A percentile compares a stretch with the other conserved stretches of the same genome.
Conservation (phyloP, 1,140 invertebrate genomes). For the Leucophenga varia region DNA sequence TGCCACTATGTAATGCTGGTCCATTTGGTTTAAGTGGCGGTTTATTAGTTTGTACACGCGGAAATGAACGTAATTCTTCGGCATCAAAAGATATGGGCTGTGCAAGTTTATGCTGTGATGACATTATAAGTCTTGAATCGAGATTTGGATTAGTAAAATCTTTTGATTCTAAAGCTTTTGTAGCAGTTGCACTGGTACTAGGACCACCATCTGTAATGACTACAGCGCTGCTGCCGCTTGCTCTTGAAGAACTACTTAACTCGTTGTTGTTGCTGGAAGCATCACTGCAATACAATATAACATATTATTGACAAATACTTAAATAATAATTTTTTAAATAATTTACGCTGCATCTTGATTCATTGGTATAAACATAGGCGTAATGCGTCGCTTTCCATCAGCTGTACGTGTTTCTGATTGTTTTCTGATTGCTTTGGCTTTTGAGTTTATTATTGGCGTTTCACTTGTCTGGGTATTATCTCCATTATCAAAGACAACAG, state of each 20-base stretch:
- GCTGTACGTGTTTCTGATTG: conserved; percentile 94
- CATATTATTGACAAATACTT: conserved; percentile 8
- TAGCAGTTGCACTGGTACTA: conserved; percentile 10
- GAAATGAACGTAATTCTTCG: background rate
- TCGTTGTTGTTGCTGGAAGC: conserved; percentile 3
- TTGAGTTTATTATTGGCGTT: conserved; percentile 15
- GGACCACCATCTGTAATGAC: conserved; percentile 2
- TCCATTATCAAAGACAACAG: conserved; percentile 5
- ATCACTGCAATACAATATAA: background rate
- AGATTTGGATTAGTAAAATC: conserved; percentile 7
- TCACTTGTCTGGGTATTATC: conserved; percentile 1
- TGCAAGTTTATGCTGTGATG: background rate
- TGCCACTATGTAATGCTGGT: background rate
- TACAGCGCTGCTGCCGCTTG: background rate
- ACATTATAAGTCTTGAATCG: conserved; percentile 17
- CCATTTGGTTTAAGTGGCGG: background rate
- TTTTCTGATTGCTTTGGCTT: conserved; percentile 74
- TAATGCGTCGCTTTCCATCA: conserved; percentile 92
- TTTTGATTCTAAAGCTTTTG: conserved; percentile 3
- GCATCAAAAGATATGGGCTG: conserved; percentile 12
- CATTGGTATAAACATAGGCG: conserved; percentile 89
- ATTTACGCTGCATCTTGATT: conserved; percentile 64
- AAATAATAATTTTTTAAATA: background rate
- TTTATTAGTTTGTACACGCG: background rate
- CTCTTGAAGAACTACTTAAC: background rate